phyloP scores from a whole-genome alignment of 2,113 vertebrate species.

The Sceloporus undulatus region DNA sequence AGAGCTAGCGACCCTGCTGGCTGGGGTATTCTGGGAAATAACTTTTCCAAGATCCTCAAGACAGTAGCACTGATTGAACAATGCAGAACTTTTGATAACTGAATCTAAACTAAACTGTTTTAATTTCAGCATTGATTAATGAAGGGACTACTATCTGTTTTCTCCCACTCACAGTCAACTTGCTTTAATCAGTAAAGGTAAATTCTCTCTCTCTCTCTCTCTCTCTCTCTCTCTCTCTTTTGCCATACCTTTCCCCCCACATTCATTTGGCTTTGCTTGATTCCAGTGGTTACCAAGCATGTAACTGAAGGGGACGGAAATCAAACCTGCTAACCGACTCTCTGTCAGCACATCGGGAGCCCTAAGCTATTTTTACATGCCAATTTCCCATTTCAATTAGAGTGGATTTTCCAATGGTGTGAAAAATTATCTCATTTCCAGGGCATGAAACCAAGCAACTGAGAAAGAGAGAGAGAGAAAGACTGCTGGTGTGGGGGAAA shows the following conservation, averaged over 20 bases:
- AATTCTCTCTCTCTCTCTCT: background rate
- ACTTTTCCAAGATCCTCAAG: too few relatives aligned
- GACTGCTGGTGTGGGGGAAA: constrained; percentile 71
- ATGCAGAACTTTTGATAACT: background rate
- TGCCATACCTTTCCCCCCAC: background rate
- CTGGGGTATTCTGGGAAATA: too few relatives aligned
- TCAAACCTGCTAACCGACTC: constrained; percentile 56
- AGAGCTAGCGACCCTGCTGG: too few relatives aligned
- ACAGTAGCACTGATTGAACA: background rate
- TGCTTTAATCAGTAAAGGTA: constrained; percentile 26
- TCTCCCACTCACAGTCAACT: constrained; percentile 30
- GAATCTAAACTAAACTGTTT: background rate
- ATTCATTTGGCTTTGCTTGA: constrained; percentile 17
- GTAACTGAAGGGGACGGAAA: constrained; percentile 48
- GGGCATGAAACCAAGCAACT: constrained; percentile 59
- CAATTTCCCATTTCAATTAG: constrained; percentile 72
- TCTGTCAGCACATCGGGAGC: constrained; percentile 55
- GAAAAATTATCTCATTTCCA: constrained; percentile 76
- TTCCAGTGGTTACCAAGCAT: constrained; percentile 29
- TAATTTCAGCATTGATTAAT: background rate
- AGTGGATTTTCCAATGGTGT: constrained; percentile 66
- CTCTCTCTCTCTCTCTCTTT: background rate
- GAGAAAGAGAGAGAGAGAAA: constrained; percentile 35
- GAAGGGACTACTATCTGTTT: background rate
- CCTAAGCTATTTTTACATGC: constrained; percentile 52